Conservation (phyloP, 2,797 vertebrate species). For the Cygnus olor region DNA sequence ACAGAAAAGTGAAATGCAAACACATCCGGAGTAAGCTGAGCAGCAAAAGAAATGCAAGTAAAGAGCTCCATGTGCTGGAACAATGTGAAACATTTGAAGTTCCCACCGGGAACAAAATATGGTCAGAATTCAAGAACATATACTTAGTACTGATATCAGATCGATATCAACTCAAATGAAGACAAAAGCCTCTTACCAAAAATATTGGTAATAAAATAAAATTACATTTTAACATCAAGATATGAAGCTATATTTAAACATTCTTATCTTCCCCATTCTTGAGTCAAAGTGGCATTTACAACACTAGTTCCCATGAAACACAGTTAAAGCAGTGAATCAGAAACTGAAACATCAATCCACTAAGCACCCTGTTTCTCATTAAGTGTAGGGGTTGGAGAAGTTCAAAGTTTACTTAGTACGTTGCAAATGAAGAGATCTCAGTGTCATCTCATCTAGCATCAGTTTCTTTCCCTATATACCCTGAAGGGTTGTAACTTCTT, state of each 20-base stretch:
- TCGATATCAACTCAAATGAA: neutral
- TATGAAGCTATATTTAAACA: constrained; percentile 18
- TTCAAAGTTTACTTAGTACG: neutral
- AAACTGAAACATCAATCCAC: neutral
- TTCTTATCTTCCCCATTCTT: neutral
- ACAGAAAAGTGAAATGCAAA: neutral
- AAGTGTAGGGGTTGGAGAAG: neutral
- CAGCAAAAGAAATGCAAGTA: neutral
- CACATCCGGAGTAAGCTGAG: neutral
- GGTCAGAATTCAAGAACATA: neutral
- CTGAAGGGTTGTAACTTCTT: neutral
- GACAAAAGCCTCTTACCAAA: constrained; percentile 35
- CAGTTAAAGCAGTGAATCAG: neutral
- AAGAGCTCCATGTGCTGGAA: neutral
- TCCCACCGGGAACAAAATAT: neutral
- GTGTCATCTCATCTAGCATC: neutral
- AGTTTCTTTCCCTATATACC: neutral
- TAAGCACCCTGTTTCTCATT: neutral
- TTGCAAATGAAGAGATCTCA: neutral
- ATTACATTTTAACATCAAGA: constrained; percentile 12
- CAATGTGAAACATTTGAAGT: neutral
- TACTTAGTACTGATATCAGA: neutral
- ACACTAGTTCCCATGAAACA: neutral
- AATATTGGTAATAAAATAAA: neutral
- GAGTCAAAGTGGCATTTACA: neutral